A percentile compares a stretch with the other conserved stretches of the same genome.
These are phyloP conservation scores for Nesidiocoris tenuis DNA, from an alignment of 2,888 invertebrate species.

Conservation along the genomic window DNA sequence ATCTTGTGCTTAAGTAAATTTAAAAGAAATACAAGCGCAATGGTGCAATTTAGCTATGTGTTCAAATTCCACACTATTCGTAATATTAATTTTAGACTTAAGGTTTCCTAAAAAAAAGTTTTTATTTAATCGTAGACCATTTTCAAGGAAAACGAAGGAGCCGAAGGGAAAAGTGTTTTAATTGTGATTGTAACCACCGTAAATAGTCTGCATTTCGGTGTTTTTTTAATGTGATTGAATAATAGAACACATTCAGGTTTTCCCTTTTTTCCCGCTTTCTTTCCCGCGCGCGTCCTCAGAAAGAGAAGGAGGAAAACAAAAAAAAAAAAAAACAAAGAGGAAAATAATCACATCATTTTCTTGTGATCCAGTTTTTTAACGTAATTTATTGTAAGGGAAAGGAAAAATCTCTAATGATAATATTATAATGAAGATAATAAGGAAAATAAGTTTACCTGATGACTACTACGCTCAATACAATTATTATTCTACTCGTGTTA, in stretches of 20 bases:
- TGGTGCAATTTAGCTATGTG: slow-evolving; percentile 43
- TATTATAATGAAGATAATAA: slow-evolving; percentile 36
- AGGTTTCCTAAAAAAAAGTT: slow-evolving; percentile 34
- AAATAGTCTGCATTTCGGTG: slow-evolving; percentile 38
- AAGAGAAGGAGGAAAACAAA: not conserved
- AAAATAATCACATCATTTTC: slow-evolving; percentile 37
- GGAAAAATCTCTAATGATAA: slow-evolving; percentile 34
- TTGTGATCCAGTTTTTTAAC: slow-evolving; percentile 36
- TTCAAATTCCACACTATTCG: slow-evolving; percentile 41
- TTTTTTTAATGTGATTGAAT: slow-evolving; percentile 32
- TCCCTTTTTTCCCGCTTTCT: slow-evolving; percentile 21
- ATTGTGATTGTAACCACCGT: slow-evolving; percentile 42
- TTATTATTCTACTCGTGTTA: slow-evolving; percentile 37
- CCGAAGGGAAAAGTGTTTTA: not conserved
- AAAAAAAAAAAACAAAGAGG: slow-evolving; percentile 4
- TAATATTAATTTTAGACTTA: slow-evolving; percentile 41
- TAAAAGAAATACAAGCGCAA: slow-evolving; percentile 35
- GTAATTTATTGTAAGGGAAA: slow-evolving; percentile 19
- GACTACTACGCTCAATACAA: slow-evolving; percentile 43
- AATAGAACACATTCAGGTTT: slow-evolving; percentile 33
- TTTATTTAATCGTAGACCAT: slow-evolving; percentile 18
- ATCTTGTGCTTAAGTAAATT: slow-evolving; percentile 36
- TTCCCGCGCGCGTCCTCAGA: not conserved
- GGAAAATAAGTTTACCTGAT: slow-evolving; percentile 40
- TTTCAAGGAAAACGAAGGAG: not conserved